phyloP scores from a whole-genome alignment of 2,113 vertebrate species.

The Halichoeres trimaculatus region DNA sequence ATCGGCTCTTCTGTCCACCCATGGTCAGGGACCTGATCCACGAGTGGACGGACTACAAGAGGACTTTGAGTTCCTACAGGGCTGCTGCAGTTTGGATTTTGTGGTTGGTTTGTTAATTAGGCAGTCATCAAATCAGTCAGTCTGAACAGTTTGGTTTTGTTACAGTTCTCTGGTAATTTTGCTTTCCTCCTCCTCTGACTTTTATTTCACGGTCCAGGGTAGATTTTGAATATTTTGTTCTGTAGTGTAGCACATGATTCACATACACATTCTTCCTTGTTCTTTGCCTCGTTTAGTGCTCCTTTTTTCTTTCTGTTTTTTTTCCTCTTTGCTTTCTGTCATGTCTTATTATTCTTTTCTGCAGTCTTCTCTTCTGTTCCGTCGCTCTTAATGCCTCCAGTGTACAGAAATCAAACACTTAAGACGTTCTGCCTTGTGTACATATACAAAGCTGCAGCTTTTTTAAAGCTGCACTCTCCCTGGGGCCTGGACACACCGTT shows the following conservation, averaged over 20 bases:
- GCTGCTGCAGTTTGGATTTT: slow-evolving; percentile 73
- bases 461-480: slow-evolving; percentile 55
- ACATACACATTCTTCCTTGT: slow-evolving; percentile 7
- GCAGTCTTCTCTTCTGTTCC: slow-evolving; percentile 36
- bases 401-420: slow-evolving; percentile 65
- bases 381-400: slow-evolving; percentile 51
- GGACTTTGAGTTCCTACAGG: slow-evolving; percentile 61
- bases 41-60: slow-evolving; percentile 44
- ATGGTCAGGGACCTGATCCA: slow-evolving; percentile 59
- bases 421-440: slow-evolving; percentile 78
- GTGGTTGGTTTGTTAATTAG: slow-evolving; percentile 50
- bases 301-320: slow-evolving; percentile 5
- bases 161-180: slow-evolving; percentile 36
- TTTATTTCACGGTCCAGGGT: slow-evolving; percentile 28
- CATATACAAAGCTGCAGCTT: slow-evolving; percentile 65
- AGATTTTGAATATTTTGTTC: slow-evolving; percentile 26
- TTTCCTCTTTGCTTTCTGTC: not conserved
- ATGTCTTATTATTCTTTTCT: slow-evolving; percentile 15
- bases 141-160: slow-evolving; percentile 27
- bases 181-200: slow-evolving; percentile 31
- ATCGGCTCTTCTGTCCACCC: slow-evolving; percentile 73
- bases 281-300: not conserved
- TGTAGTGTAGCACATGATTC: slow-evolving; percentile 43
- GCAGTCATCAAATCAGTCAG: slow-evolving; percentile 25
- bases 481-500: slow-evolving; percentile 62